Percentiles rank a stretch among this genome's conserved stretches.
These are phyloP conservation scores for Chaetoderma sp. DNA, from an alignment of 2,888 invertebrate genomes.

Conservation along the genomic window DNA sequence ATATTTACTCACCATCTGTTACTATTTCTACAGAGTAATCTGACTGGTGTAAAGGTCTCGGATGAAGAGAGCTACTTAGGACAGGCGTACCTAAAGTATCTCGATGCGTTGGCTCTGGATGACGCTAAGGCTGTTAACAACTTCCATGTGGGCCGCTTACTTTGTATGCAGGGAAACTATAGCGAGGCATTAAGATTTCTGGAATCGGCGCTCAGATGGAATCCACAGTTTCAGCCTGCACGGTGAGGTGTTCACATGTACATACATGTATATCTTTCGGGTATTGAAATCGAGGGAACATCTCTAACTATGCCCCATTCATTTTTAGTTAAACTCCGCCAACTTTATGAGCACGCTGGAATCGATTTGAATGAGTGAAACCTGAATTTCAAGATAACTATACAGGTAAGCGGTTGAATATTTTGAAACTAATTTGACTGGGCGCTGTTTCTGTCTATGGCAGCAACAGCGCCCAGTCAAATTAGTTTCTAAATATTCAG, in stretches of 20 bases:
- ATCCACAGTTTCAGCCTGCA: conserved; percentile 56
- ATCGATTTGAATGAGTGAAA: too few species aligned
- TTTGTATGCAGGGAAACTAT: conserved; percentile 64
- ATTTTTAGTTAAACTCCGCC: too few species aligned
- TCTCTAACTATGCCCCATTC: too few species aligned
- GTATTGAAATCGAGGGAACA: too few species aligned
- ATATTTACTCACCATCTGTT: too few species aligned
- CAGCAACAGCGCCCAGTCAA: too few species aligned
- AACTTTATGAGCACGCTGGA: too few species aligned
- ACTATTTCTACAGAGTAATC: conserved; percentile 66
- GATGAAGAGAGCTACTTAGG: conserved; percentile 63
- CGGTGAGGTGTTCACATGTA: conserved; percentile 43
- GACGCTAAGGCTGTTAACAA: conserved; percentile 62
- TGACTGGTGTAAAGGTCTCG: conserved; percentile 63
- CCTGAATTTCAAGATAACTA: too few species aligned
- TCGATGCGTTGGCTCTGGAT: conserved; percentile 64
- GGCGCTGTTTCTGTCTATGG: too few species aligned
- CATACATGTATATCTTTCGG: not conserved
- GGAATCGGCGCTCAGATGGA: conserved; percentile 64
- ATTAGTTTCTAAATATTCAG: too few species aligned
- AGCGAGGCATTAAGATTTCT: conserved; percentile 61
- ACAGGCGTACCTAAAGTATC: conserved; percentile 66
- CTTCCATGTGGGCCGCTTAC: conserved; percentile 66
- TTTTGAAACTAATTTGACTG: too few species aligned
- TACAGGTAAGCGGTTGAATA: too few species aligned